Base-by-base conservation (phyloP, 1,140 invertebrate species). In the Aphis gossypii region DNA sequence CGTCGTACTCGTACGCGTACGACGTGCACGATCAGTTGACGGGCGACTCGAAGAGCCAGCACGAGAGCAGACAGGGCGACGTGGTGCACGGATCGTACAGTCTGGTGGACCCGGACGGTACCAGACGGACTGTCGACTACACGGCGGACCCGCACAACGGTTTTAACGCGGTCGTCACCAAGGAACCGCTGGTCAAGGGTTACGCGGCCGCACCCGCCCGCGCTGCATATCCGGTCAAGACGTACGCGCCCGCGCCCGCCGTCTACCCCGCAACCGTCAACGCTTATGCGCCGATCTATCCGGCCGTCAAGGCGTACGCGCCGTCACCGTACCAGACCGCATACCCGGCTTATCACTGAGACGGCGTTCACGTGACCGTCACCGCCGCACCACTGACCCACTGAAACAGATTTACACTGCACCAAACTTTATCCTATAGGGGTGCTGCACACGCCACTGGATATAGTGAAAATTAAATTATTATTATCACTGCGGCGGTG, bases 61-160 rank as follows among this genome's bases (percentile, higher is more conserved):
- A 96, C 94, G 97, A 97, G 95, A 96, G 95, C 87, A 96, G 97
- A 84, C 95, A 96, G 94, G 97, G 97, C 56, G 97, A 97, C 94
- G 96, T 96, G 9, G 97, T 97, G 68, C 95, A 95, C 41, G 97
- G 97, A 54, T 96, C 97, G 94, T 97, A 97, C 95, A 96, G 96
- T 18, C 95, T 96, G 93, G 94, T 95, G 46, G 95, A 95, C 30
- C 94, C 95, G 20, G 95, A 95, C 92, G 95, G 95, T n/a, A 94
- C 94, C 84, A 94, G 94, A 35, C 94, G 95, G 87, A 95, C 94
- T 92, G 94, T 95, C 48, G 94, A 94, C 92, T 94, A 94, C 93
- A 94, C 94, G 38, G 94, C 94, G 82, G 94, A 95, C 94, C 94
- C 94, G 87, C 90, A 93, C 93, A 94, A 94, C 94, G 94, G 94